Evolutionary conservation across 2,797 vertebrate genomes (phyloP), one percentile per base, ranked within the genome.

Genomic region (Selene dorsalis): DNA sequence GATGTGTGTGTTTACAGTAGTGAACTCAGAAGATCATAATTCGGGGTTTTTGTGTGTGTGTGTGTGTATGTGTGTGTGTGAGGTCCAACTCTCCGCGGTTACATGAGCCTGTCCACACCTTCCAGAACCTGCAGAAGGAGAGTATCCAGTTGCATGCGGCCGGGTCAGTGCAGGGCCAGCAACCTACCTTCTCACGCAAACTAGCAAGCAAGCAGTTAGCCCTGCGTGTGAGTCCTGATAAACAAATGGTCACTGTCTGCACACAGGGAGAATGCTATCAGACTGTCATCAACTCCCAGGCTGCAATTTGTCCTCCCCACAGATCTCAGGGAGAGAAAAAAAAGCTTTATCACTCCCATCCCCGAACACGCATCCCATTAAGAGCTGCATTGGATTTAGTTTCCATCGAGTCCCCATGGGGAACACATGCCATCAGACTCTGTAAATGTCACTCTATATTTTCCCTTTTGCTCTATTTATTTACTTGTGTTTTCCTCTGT

Each of bases 101-200:
- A 89, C 76, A 73, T 58, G 71, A 89, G 86, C 70, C 59, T 17
- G 68, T 88, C 87, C 88, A 85, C 84, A 73, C 69, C 90, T 91
- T 89, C 74, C 76, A 70, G 52, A 79, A 88, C 79, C 84, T 82
- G 77, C 80, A 56, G 79, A 56, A 84, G 79, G 62, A 70, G 75
- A 74, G 66, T 90, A 90, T 95, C 90, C 52, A 38, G 86, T 94
- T 92, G 87, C 93, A 75, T 75, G 75, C 18, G 39, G 74, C 74
- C 22, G 60, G 86, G 84, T 90, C 83, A 86, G 82, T 67, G 39
- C 2, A 75, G 72, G 86, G 84, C 91, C 87, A 85, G 82, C 84
- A 22, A 53, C 61, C 47, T 28, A 43, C 64, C 84, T 93, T 95
- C 92, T 94, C 94, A 95, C 93, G 93, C 93, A 79, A 94, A 61